These are phyloP conservation scores for Sinohyriopsis cumingii DNA, from an alignment of 2,888 invertebrate genomes.

Conservation along the genomic window DNA sequence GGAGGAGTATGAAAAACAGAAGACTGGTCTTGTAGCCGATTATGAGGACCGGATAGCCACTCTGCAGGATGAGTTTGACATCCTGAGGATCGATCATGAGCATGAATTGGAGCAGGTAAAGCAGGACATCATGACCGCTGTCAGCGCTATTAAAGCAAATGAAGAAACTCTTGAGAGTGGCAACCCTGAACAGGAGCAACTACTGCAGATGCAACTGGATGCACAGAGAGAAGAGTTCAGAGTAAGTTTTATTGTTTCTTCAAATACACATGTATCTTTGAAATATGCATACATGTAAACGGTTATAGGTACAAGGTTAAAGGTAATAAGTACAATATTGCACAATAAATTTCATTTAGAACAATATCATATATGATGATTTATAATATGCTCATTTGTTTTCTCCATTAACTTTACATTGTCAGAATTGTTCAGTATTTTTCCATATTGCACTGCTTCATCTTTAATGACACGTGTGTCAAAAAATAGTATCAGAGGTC, in stretches of 20 bases:
- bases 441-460: no score
- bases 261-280: no score
- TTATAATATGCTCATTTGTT: no score
- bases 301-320: no score
- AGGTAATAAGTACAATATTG: no score
- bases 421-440: no score
- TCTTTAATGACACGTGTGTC: no score
- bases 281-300: no score
- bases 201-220: constrained; percentile 53
- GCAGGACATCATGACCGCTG: constrained; percentile 73
- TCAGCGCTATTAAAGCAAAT: constrained; percentile 62
- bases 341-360: no score
- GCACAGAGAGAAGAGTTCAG: constrained; percentile 53
- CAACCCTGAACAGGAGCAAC: constrained; percentile 46
- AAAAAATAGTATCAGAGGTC: no score
- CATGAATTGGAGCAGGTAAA: constrained; percentile 67
- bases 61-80: constrained; percentile 55
- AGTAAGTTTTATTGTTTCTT: constrained; percentile 31
- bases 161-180: constrained; percentile 58
- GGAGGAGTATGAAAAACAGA: constrained; percentile 55
- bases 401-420: no score
- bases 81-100: constrained; percentile 70
- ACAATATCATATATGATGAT: no score
- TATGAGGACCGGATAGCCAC: constrained; percentile 51
- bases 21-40: constrained; percentile 42